Evolutionary conservation across 2,888 invertebrate species (phyloP).

Genomic region (Lithophane socia): DNA sequence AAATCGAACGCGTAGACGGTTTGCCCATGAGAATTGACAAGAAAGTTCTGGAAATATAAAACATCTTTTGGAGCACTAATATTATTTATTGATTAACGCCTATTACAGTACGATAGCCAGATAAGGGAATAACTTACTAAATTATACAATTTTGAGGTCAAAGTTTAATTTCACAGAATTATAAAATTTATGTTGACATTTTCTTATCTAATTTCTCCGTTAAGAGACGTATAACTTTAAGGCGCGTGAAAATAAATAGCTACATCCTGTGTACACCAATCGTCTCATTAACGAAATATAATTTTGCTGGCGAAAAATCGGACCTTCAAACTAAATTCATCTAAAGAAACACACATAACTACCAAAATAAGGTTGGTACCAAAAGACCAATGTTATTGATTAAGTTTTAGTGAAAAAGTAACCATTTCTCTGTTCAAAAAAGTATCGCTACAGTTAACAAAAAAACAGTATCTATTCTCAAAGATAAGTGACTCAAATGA

Average conservation of each 20-base stretch:
- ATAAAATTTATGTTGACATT: slow-evolving; percentile 31
- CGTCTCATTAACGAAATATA: too few species aligned
- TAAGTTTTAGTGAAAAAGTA: not conserved
- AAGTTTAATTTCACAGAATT: not conserved
- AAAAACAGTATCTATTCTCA: not conserved
- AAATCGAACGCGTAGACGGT: not conserved
- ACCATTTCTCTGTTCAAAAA: not conserved
- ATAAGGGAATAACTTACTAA: not conserved
- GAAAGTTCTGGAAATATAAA: not conserved
- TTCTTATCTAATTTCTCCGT: slow-evolving; percentile 21
- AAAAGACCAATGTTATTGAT: not conserved
- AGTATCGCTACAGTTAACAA: not conserved
- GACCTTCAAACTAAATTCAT: not conserved
- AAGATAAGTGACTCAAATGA: not conserved
- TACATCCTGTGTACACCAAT: too few species aligned
- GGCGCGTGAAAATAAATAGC: slow-evolving; percentile 1
- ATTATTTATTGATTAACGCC: not conserved
- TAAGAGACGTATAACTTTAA: slow-evolving; percentile 7
- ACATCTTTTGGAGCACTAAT: not conserved
- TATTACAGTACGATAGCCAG: not conserved
- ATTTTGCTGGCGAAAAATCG: not conserved
- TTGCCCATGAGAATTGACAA: not conserved
- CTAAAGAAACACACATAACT: not conserved
- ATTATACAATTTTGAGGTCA: not conserved
- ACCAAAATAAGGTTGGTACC: not conserved